Base-by-base conservation (phyloP, 2,797 vertebrate species). In the Pteronotus mesoamericanus region DNA sequence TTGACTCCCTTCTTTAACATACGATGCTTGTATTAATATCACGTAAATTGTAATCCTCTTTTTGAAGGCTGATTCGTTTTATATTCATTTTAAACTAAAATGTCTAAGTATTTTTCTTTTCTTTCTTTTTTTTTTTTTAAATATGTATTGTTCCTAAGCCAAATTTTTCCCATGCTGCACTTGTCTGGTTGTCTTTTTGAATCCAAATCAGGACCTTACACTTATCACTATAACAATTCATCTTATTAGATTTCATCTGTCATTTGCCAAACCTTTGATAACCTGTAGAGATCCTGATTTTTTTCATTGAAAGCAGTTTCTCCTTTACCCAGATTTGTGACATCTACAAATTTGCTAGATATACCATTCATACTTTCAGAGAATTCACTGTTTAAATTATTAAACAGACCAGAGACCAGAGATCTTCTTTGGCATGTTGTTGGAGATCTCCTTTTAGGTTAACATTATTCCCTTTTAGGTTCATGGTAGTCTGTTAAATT, bases 21-120 rank as follows among this genome's bases (percentile, higher is more conserved):
- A 64, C 29, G 79, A 3, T 83, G 16, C 6, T 69, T 83, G 6
- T 57, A 78, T 95, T 91, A 71, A 75, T 57, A 83, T 48, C 77
- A 78, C 29, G 10, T 55, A 91, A 80, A 87, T 72, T 57, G 5
- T 66, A 84, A 78, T 71, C 59, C 44, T 48, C 4, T 72, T 84
- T 93, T 95, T 66, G 46, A 87, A 69, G 6, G 16, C 68, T 34
- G 15, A 51, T 14, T 93, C 9, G 68, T 72, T 94, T 91, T 88
- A 9, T 75, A 78, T 88, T 92, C 22, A 57, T 48, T 91, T 88
- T 61, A 91, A 95, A 69, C 53, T 37, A 64, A 95, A 88, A 44
- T n/a, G 53, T 37, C 22, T 19, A 91, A 51, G 16, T 64, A 5
- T 88, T 92, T n/a, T 71, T 55, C 16, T 77, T 48, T 75, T 80